Percentiles rank a stretch among this genome's conserved stretches.
phyloP scores from a whole-genome alignment of 2,113 vertebrate species.

The Bufo bufo region DNA sequence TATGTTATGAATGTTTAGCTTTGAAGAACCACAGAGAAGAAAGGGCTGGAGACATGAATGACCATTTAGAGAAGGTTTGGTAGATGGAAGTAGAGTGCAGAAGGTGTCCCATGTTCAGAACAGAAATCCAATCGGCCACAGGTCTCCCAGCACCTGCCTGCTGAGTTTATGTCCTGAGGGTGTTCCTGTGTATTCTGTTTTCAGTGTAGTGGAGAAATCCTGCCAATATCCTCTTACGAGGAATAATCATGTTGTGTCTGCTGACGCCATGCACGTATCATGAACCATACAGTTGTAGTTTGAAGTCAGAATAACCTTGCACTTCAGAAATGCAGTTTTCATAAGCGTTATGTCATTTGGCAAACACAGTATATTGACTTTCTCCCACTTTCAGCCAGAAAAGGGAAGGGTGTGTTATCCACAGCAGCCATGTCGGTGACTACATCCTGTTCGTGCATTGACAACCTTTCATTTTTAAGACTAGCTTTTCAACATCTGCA shows the following conservation, averaged over 20 bases:
- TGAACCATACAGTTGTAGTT: neutral
- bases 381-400: conserved; percentile 33
- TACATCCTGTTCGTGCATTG: conserved; percentile 38
- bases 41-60: conserved; percentile 5
- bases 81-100: conserved; percentile 1
- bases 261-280: neutral
- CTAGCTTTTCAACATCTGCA: conserved; percentile 44
- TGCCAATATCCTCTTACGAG: conserved; percentile 31
- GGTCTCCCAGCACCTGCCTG: conserved; percentile 14
- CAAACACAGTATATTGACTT: conserved; percentile 36
- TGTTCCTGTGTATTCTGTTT: conserved; percentile 33
- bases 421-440: neutral
- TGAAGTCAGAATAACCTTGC: conserved; percentile 20
- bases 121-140: neutral
- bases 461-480: conserved; percentile 30
- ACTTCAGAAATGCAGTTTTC: conserved; percentile 18
- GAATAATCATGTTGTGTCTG: conserved; percentile 44
- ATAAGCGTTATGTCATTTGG: conserved; percentile 29
- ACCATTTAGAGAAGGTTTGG: neutral
- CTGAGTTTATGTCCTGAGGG: neutral
- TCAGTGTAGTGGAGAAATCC: conserved; percentile 15
- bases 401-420: conserved; percentile 30
- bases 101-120: conserved; percentile 3
- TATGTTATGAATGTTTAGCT: conserved; percentile 9
- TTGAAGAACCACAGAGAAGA: neutral